Percentiles rank a stretch among this genome's conserved stretches.
Conservation (phyloP, 1,140 invertebrate species). For the Drosophila nasuta region DNA sequence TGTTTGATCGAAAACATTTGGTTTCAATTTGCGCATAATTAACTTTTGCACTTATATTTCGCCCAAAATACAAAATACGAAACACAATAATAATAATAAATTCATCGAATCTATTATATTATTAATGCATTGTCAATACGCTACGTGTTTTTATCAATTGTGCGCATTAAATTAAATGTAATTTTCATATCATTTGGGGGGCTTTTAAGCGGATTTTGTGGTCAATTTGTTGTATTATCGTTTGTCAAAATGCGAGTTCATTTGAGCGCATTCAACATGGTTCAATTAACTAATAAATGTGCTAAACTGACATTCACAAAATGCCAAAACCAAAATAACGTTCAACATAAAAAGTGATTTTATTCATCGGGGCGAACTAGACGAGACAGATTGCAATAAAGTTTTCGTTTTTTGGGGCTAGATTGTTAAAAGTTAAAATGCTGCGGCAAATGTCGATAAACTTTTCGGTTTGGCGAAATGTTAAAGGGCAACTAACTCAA, state of each 20-base stretch:
- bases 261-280: slow-evolving; percentile 35
- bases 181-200: slow-evolving; percentile 1
- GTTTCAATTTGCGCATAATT: slow-evolving; percentile 60
- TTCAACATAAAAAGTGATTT: background rate
- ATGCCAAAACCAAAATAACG: background rate
- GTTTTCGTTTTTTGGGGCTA: background rate
- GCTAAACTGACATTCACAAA: slow-evolving; percentile 5
- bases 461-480: slow-evolving; percentile 6
- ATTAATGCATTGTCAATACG: background rate
- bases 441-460: slow-evolving; percentile 14
- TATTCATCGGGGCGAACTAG: background rate
- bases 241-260: slow-evolving; percentile 14
- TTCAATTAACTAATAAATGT: slow-evolving; percentile 29
- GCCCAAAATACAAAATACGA: too few species aligned
- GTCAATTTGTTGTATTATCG: slow-evolving; percentile 16
- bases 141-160: background rate
- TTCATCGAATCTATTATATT: slow-evolving; percentile 5
- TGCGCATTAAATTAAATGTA: slow-evolving; percentile 18
- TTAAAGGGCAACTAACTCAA: background rate
- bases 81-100: background rate
- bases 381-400: background rate
- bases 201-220: slow-evolving; percentile 33
- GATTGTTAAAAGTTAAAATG: slow-evolving; percentile 1
- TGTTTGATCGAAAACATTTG: slow-evolving; percentile 58
- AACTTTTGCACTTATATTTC: slow-evolving; percentile 37